A percentile compares a stretch with the other conserved stretches of the same genome.
Evolutionary conservation across 1,140 invertebrate genomes (phyloP).

Genomic region (Platyura marginata): DNA sequence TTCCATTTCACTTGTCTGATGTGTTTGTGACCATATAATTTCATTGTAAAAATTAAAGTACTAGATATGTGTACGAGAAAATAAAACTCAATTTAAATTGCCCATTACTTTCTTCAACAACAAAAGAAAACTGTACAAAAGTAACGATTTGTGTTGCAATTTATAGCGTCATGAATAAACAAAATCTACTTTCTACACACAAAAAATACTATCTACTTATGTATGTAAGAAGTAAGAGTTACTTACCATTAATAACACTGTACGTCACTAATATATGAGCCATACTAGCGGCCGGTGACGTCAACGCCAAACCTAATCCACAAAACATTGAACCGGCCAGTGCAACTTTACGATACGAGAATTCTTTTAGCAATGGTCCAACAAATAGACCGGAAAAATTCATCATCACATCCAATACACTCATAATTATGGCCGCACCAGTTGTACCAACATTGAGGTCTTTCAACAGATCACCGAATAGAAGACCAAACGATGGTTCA

Average conservation of each 20-base stretch:
- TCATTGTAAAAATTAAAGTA: too few relatives aligned
- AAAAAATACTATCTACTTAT: too few relatives aligned
- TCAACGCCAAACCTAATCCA: conserved; percentile 41
- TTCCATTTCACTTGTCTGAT: too few relatives aligned
- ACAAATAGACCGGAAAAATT: conserved; percentile 61
- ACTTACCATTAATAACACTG: conserved; percentile 52
- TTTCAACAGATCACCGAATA: conserved; percentile 48
- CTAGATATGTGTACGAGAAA: too few relatives aligned
- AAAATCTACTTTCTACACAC: too few relatives aligned
- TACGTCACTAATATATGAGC: conserved; percentile 50
- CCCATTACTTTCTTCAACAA: too few relatives aligned
- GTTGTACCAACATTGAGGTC: conserved; percentile 47
- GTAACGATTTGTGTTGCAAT: too few relatives aligned
- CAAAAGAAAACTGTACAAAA: too few relatives aligned
- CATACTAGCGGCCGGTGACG: conserved; percentile 47
- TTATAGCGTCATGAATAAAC: too few relatives aligned
- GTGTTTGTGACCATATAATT: too few relatives aligned
- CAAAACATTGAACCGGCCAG: conserved; percentile 42
- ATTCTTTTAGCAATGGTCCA: conserved; percentile 49
- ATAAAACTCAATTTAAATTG: too few relatives aligned
- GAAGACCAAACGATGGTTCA: conserved; percentile 56
- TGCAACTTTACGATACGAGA: conserved; percentile 53
- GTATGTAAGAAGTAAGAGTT: too few relatives aligned
- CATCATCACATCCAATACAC: conserved; percentile 48
- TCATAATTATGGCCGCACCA: conserved; percentile 49